Percentiles rank a stretch among this genome's conserved stretches.
These are phyloP conservation scores for Pygoscelis antarcticus DNA, from an alignment of 2,113 vertebrate genomes.

Conservation along the genomic window DNA sequence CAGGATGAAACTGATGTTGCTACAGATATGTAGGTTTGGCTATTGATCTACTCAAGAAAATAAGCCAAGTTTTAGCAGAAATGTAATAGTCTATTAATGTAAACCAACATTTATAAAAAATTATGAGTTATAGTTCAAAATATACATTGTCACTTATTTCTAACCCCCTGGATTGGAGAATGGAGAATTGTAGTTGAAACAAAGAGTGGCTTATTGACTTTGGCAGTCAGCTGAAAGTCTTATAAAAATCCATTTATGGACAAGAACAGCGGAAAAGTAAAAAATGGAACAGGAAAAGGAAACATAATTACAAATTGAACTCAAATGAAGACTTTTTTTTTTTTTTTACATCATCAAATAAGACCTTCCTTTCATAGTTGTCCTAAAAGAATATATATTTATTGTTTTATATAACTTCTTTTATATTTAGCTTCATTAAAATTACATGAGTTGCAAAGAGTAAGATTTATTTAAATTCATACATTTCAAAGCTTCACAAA, in stretches of 20 bases:
- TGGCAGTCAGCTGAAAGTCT: neutral
- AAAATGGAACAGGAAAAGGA: neutral
- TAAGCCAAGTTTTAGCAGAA: neutral
- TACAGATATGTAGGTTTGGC: neutral
- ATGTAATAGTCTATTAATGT: neutral
- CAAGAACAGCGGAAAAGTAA: neutral
- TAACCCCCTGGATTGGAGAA: neutral
- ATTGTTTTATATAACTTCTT: neutral
- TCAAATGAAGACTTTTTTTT: neutral
- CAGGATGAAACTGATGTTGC: neutral
- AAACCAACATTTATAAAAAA: neutral
- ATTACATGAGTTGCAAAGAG: neutral
- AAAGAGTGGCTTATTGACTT: neutral
- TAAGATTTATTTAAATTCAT: slow-evolving; percentile 7
- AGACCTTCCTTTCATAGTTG: neutral
- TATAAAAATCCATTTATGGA: neutral
- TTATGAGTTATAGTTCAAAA: neutral
- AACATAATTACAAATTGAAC: neutral
- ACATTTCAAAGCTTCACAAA: neutral
- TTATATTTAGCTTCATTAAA: neutral
- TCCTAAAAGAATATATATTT: neutral
- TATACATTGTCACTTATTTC: neutral
- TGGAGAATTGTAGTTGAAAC: neutral
- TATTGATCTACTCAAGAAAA: neutral
- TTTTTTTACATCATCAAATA: neutral